These are phyloP conservation scores for Dendroctonus ponderosae DNA, from an alignment of 1,140 invertebrate genomes.

Conservation along the genomic window DNA sequence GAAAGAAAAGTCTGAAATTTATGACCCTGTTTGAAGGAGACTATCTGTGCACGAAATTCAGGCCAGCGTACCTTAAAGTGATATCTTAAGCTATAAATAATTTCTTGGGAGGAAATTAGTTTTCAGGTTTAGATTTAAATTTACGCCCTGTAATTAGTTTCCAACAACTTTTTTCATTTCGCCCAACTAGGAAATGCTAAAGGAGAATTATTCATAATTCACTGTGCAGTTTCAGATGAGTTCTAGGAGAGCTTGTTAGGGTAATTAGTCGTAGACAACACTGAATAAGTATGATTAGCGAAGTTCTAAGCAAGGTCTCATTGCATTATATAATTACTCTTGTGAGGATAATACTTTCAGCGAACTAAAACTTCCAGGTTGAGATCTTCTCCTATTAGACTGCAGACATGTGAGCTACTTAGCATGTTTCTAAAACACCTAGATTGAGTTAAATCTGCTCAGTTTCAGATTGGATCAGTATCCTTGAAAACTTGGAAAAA, in stretches of 20 bases:
- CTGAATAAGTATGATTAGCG: slow-evolving; percentile 12
- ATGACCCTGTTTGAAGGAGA: slow-evolving; percentile 14
- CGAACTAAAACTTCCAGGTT: too few relatives aligned
- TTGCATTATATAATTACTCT: neutral
- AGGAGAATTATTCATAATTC: slow-evolving; percentile 24
- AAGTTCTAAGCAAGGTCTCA: slow-evolving; percentile 15
- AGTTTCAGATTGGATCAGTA: too few relatives aligned
- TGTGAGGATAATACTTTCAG: too few relatives aligned
- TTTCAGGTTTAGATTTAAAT: slow-evolving; percentile 32
- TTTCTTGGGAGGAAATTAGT: slow-evolving; percentile 31
- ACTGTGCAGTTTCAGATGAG: slow-evolving; percentile 14
- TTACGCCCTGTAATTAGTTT: slow-evolving; percentile 32
- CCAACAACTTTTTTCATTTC: slow-evolving; percentile 30
- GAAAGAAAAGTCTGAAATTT: slow-evolving; percentile 23
- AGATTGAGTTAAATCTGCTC: too few relatives aligned
- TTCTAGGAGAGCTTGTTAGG: slow-evolving; percentile 8
- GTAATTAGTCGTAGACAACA: slow-evolving; percentile 20
- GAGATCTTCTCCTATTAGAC: too few relatives aligned
- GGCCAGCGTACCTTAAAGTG: slow-evolving; percentile 27
- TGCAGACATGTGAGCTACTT: too few relatives aligned
- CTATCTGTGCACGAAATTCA: slow-evolving; percentile 25
- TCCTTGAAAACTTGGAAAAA: neutral
- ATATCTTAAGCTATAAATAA: slow-evolving; percentile 35
- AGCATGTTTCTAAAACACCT: too few relatives aligned
- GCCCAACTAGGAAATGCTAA: slow-evolving; percentile 9